These are phyloP conservation scores for Bombus superbus DNA, from an alignment of 1,140 invertebrate species.

Conservation along the genomic window DNA sequence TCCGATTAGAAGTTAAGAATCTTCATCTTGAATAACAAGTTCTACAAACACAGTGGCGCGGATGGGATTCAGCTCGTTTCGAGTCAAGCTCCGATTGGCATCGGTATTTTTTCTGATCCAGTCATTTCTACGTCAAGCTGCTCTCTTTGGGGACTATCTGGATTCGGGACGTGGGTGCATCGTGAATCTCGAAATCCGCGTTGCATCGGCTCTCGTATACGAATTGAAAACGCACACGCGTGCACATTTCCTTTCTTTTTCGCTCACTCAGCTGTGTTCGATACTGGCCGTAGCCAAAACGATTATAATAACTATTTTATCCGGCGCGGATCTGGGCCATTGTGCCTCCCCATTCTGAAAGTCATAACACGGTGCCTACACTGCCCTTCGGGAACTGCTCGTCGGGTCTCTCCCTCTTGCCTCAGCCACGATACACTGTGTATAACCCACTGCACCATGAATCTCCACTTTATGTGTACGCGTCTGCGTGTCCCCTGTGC, in stretches of 20 bases:
- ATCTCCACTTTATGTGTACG: conserved; percentile 71
- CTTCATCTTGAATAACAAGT: neutral
- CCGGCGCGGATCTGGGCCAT: conserved; percentile 82
- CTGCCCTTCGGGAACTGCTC: conserved; percentile 73
- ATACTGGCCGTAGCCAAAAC: conserved; percentile 74
- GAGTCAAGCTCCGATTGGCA: conserved; percentile 55
- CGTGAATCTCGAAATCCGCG: conserved; percentile 30
- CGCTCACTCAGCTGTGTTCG: conserved; percentile 27
- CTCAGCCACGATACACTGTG: conserved; percentile 42
- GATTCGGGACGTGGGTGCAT: conserved; percentile 29
- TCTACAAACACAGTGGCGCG: neutral
- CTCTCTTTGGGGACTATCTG: conserved; percentile 65
- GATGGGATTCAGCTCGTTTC: neutral
- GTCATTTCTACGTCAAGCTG: conserved; percentile 71
- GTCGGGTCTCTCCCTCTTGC: conserved; percentile 66
- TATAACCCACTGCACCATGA: conserved; percentile 70
- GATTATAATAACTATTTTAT: conserved; percentile 84
- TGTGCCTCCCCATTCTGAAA: conserved; percentile 82
- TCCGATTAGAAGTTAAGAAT: neutral
- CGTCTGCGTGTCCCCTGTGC: conserved; percentile 33
- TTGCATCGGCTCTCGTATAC: neutral
- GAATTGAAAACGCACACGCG: conserved; percentile 1
- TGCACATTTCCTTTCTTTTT: neutral
- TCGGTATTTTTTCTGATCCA: conserved; percentile 70
- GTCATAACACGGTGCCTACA: conserved; percentile 82